Base-by-base conservation (phyloP, 2,113 vertebrate species). In the Brachypteracias leptosomus region DNA sequence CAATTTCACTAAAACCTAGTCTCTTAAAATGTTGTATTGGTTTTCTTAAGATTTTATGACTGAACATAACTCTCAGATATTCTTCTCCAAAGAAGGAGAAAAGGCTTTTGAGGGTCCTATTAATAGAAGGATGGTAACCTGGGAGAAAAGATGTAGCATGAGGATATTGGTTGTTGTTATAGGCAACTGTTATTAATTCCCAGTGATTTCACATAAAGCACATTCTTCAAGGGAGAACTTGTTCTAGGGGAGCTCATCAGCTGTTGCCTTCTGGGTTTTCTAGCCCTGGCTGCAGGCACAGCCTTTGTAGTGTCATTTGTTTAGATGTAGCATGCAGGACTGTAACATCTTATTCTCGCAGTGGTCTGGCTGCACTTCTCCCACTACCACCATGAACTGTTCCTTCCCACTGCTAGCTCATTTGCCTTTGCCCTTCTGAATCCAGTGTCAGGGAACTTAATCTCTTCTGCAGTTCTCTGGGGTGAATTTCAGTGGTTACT, bases 71-170 rank as follows among this genome's bases (percentile, higher is more conserved):
- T 84, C 57, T 92, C 58, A 35, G 38, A 33, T 75, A 35, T 19
- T 87, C 47, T 40, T 88, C 88, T 78, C 79, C 57, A 91, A 90
- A 88, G 72, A 92, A 78, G 79, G 46, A 94, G 67, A 84, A 95
- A 94, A 89, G 44, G 25, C 52, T 92, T 79, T 67, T 67, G 76
- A 78, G 31, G 14, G 16, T 67, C 58, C 80, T 93, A 76, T 94
- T 87, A 93, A 89, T 78, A 96, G 77, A 58, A 91, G 76, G 35
- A 93, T 93, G 86, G 78, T 79, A 81, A 90, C 73, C 70, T 89
- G 36, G 11, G 70, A 88, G 58, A 49, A 88, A 88, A 93, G 65
- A 92, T 57, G 61, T 72, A 90, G 77, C 1, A 1, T 89, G 49
- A 93, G 26, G 44, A 51, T 92, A 93, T 73, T n/a, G 8, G 68